These are phyloP conservation scores for Galaxias olidus DNA, from an alignment of 2,797 vertebrate species.

Conservation along the genomic window DNA sequence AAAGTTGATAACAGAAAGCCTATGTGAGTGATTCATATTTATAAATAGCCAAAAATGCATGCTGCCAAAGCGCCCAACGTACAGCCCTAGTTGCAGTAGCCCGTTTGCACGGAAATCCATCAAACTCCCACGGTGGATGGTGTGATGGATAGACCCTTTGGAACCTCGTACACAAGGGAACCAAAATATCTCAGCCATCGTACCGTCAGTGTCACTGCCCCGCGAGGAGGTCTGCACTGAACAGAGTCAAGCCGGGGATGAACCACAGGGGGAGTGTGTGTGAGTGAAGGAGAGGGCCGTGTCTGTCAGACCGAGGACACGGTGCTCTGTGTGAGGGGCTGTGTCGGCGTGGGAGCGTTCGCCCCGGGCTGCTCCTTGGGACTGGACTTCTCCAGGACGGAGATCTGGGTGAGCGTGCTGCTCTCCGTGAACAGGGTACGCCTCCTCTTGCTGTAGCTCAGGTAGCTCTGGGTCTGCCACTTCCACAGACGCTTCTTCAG, in stretches of 20 bases:
- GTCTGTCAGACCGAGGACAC: conserved; percentile 47
- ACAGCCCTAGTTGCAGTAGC: no score
- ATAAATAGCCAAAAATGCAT: no score
- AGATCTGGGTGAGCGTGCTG: conserved; percentile 77
- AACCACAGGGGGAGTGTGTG: not conserved
- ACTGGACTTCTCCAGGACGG: conserved; percentile 78
- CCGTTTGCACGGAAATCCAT: no score
- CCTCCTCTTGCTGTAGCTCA: conserved; percentile 72
- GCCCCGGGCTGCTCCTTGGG: conserved; percentile 61
- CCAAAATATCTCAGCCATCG: no score
- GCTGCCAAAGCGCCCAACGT: no score
- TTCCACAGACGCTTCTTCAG: conserved; percentile 81
- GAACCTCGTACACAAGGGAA: no score
- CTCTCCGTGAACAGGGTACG: conserved; percentile 62
- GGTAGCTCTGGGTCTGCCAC: conserved; percentile 79
- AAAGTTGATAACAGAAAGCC: no score
- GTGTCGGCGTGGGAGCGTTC: conserved; percentile 44
- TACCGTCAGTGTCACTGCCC: not conserved
- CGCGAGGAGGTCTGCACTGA: not conserved
- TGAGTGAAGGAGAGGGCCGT: not conserved
- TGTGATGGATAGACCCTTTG: no score
- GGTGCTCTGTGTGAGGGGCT: conserved; percentile 19
- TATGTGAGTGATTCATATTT: no score
- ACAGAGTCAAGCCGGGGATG: not conserved
- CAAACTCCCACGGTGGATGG: no score